Conservation (phyloP, 2,113 vertebrate genomes). For the Cranoglanis bouderius region DNA sequence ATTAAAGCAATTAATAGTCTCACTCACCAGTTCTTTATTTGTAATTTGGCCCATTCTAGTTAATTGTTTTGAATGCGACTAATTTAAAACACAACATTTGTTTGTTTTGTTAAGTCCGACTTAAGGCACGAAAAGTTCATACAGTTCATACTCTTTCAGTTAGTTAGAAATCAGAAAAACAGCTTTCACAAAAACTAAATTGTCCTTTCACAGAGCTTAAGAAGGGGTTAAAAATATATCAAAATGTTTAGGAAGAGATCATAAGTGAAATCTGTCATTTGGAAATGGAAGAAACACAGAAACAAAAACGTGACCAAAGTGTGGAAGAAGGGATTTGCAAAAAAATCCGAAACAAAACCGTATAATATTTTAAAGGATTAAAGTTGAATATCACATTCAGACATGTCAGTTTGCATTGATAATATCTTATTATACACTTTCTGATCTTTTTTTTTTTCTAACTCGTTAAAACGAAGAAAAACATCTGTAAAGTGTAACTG, state of each 20-base stretch:
- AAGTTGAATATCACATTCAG: background rate
- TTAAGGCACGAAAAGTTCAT: background rate
- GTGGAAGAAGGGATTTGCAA: background rate
- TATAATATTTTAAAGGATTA: background rate
- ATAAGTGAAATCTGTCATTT: background rate
- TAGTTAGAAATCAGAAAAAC: background rate
- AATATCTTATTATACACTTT: background rate
- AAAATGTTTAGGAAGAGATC: background rate
- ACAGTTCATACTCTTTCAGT: background rate
- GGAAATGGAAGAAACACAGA: background rate
- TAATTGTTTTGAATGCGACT: background rate
- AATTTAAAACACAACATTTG: background rate
- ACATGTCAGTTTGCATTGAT: background rate
- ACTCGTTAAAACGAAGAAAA: too few species aligned
- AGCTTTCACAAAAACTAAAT: background rate
- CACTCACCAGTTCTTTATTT: background rate
- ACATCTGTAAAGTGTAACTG: background rate
- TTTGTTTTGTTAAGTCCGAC: background rate
- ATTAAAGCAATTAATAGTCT: background rate
- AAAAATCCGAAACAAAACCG: background rate
- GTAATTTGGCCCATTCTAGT: background rate
- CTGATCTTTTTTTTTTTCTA: background rate
- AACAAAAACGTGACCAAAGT: background rate
- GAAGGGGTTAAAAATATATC: background rate
- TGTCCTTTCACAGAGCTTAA: background rate